Conservation (phyloP, 2,797 vertebrate species). For the Lepus oiostolus region DNA sequence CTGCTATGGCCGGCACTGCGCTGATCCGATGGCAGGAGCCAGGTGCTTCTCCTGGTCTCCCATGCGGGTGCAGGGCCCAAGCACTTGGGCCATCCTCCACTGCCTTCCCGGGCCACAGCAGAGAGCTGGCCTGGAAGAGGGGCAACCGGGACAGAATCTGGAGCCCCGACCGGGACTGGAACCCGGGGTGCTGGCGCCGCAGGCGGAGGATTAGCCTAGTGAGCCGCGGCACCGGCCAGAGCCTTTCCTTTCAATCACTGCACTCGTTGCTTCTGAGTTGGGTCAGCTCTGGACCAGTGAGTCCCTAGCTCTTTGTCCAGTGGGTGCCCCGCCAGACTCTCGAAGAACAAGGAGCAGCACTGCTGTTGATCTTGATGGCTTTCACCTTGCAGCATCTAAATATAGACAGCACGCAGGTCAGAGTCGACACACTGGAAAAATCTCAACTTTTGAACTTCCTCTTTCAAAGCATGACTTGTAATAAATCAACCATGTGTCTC, state of each 20-base stretch:
- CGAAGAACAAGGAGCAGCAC: not conserved
- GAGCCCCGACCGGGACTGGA: no score
- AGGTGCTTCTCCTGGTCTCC: no score
- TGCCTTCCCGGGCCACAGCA: no score
- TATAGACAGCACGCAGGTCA: not conserved
- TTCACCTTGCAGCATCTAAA: not conserved
- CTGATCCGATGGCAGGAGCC: no score
- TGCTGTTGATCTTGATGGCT: not conserved
- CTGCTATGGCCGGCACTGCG: no score
- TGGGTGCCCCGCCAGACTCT: not conserved
- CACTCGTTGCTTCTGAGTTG: not conserved
- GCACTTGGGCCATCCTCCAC: no score
- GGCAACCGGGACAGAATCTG: no score
- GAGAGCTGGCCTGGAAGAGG: no score
- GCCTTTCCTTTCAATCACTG: not conserved
- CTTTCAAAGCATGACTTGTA: not conserved
- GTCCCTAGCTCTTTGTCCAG: not conserved
- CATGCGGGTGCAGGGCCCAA: no score
- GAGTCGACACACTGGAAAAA: not conserved
- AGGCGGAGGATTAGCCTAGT: no score
- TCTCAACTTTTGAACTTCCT: constrained; percentile 69
- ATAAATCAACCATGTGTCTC: constrained; percentile 15
- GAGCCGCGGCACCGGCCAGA: not conserved
- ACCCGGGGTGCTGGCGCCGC: no score
- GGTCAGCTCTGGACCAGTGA: not conserved